Evolutionary conservation across 2,888 invertebrate species (phyloP), one percentile per base, ranked within the genome.

Genomic region (Eristalis intricaria): DNA sequence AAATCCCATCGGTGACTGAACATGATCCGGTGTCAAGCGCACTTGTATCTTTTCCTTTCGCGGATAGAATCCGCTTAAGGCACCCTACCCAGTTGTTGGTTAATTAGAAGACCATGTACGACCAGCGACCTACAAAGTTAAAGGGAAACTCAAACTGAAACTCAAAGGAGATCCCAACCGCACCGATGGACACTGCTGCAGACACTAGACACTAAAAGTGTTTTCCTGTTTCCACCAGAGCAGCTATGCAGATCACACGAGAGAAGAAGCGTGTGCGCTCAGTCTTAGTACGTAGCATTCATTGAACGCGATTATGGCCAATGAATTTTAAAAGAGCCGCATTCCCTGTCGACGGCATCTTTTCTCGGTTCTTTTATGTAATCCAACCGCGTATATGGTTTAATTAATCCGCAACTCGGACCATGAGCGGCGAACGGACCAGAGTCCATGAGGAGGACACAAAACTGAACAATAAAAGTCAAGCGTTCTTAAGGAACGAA

Each of bases 221-320:
- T 86, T 86, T 86, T 75, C 83, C 86, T 86, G 86, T 86, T 50
- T 75, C 61, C 70, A 32, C 74, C 38, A 61, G 66, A 82, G 83
- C 83, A 78, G 83, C 75, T 83, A 86, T 86, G 77, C 86, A 83
- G 86, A 86, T 86, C 86, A 66, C 83, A 86, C 86, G 78, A 83
- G 32, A 32, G 32, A 86, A 78, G 86, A 77, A 86, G 83, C 78
- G 69, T 79, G 78, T 81, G 60, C 23, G 71, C 81, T 71, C 38
- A 68, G 70, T 63, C 64, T 68, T 38, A 77, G 43, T 35, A 50
- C 60, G 79, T 56, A 73, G 77, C 81, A 78, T 78, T 75, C 70
- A 70, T 69, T 58, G 60, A 78, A 75, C 78, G 58, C 78, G 77
- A 78, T 86, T 86, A 82, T 86, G 86, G 86, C 74, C 83, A 78